Evolutionary conservation across 2,113 vertebrate genomes (phyloP), one percentile per base, ranked within the genome.

Genomic region (Sinocyclocheilus anophthalmus): DNA sequence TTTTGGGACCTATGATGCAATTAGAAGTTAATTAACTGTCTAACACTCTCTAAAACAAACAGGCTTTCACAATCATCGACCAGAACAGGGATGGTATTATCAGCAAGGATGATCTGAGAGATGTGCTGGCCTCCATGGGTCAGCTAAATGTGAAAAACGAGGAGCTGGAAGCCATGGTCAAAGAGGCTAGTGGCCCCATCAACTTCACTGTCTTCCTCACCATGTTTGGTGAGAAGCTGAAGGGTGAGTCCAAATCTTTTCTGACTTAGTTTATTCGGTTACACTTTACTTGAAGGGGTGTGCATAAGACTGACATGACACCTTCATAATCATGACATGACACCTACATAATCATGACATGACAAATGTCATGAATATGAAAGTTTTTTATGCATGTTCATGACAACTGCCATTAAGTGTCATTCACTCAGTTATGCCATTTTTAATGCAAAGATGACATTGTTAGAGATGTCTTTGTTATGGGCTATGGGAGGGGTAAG

Each of bases 191-290:
- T 3, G 97, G 97, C 48, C 97, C 96, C 88, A 98, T 98, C 93
- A 98, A 97, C 92, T 98, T 98, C 94, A 98, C 97, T 0, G 96
- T 97, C 91, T 97, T 98, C 94, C 95, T 97, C 90, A 97, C 95
- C 91, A 98, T 98, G 97, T 98, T 98, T 81, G 97, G 97, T 30
- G 97, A 98, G 95, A 98, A 98, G 94, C 96, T 98, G 86, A 98
- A 98, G 92, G 97, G 97, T 97, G 89, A 50, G 92, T 87, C 42
- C 73, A 53, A 37, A 9, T 30, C 24, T 48, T 26, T 18, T 22
- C 61, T 75, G n/a, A 8, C 42, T 24, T n/a, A 22, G 13, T 53
- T 63, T 50, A 33, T 26, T 33, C 5, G 26, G 26, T 26, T 26
- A 26, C 26, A 26, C 26, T 26, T 26, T 26, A 26, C 26, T 26